Percentiles rank a stretch among this genome's conserved stretches.
These are phyloP conservation scores for Rhinichthys osculus DNA, from an alignment of 2,797 vertebrate genomes.

Conservation along the genomic window DNA sequence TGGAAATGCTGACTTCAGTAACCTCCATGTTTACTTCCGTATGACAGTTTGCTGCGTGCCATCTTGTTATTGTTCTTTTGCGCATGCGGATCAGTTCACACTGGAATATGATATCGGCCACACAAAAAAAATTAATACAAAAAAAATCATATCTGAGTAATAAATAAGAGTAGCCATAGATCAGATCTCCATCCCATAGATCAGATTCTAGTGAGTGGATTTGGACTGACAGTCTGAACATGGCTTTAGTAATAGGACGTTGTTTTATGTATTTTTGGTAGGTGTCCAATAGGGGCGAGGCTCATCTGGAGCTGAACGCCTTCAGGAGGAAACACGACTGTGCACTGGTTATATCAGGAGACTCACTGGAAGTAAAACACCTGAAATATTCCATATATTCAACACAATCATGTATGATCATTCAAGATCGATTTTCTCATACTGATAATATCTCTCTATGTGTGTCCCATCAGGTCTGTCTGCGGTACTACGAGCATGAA, in stretches of 20 bases:
- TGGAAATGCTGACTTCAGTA: neutral
- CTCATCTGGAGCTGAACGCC: conserved; percentile 96
- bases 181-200: neutral
- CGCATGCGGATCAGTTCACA: neutral
- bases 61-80: neutral
- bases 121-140: too few species aligned
- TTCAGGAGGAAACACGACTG: conserved; percentile 97
- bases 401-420: neutral
- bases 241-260: neutral
- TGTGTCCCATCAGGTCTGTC: conserved; percentile 82
- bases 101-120: neutral
- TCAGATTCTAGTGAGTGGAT: neutral
- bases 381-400: neutral
- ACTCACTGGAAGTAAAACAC: conserved; percentile 90
- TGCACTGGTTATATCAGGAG: conserved; percentile 95
- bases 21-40: neutral
- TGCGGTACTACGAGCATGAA: conserved; percentile 95
- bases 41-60: neutral
- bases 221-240: neutral
- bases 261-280: conserved; percentile 68
- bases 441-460: neutral
- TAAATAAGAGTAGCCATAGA: neutral
- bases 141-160: neutral
- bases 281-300: conserved; percentile 91
- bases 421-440: neutral